Base-by-base conservation (phyloP, 2,797 vertebrate genomes). In the Xiphorhynchus erythropygius region DNA sequence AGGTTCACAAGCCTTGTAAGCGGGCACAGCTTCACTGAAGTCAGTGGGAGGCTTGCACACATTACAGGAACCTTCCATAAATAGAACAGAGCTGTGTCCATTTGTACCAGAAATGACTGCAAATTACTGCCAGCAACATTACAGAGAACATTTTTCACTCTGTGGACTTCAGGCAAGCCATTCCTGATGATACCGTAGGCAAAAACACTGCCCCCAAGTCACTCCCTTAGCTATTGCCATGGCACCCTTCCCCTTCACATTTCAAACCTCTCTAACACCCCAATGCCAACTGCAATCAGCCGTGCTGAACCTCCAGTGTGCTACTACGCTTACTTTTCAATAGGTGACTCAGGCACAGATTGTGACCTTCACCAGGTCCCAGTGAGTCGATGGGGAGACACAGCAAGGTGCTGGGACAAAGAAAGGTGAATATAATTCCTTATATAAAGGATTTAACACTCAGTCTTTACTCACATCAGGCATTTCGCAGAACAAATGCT, bases 101-200 rank as follows among this genome's bases (percentile, higher is more conserved):
- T 84, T 94, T 90, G 71, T 80, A 95, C 82, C 82, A 96, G 89
- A 92, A 95, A 95, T 46, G 71, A 80, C 71, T 56, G 55, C 53
- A 84, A 85, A 85, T 59, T 78, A 85, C 76, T 92, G 87, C 93
- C 92, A 95, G 69, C 71, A 57, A 62, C 14, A 18, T 85, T 68
- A 78, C 68, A 93, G 75, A 69, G 62, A 89, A 69, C 41, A 83
- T 82, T 94, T 84, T 70, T 95, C 86, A 89, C 62, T 47, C 75
- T 25, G 64, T 50, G 37, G 92, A 89, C 65, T 87, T 92, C 71
- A 87, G 55, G 53, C 30, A 83, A 87, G 47, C 22, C 16, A 9
- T 37, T 83, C 42, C 65, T 75, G 46, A 89, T 71, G 75, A 33
- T 6, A 32, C 24, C 7, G 25, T 10, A 53, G 13, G 47, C 15